Percentiles rank a stretch among this genome's conserved stretches.
Conservation (phyloP, 2,113 vertebrate species). For the Strix uralensis region DNA sequence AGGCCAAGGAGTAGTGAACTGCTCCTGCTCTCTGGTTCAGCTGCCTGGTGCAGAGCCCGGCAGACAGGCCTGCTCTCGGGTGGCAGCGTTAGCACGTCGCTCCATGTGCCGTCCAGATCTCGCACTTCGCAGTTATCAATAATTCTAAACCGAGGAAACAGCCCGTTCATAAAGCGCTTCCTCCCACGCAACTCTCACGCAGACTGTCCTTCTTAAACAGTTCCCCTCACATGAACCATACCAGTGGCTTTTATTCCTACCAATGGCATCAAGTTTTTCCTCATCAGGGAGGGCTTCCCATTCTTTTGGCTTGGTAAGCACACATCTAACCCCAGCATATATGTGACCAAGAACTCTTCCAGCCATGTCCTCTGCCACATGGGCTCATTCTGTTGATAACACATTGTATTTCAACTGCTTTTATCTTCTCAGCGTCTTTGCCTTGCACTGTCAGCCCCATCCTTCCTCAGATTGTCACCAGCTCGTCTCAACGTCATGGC, state of each 20-base stretch:
- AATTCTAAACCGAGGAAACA: neutral
- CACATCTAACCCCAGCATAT: neutral
- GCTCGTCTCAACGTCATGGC: neutral
- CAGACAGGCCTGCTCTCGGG: neutral
- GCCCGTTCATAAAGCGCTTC: neutral
- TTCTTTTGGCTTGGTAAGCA: neutral
- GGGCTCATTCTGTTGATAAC: neutral
- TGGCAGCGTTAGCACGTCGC: accelerated
- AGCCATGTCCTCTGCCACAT: neutral
- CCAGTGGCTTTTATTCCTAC: neutral
- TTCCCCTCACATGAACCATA: neutral
- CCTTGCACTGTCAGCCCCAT: neutral
- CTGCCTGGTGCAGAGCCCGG: neutral
- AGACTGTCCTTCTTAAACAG: neutral
- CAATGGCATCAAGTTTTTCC: neutral
- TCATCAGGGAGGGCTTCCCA: neutral
- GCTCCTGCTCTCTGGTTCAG: neutral
- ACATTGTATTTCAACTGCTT: neutral
- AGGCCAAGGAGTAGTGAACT: neutral
- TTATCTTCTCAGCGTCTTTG: neutral
- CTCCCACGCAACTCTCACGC: neutral
- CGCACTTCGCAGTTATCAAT: neutral
- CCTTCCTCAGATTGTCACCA: neutral
- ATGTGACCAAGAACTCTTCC: neutral
- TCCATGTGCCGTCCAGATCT: neutral